Conservation (phyloP, 2,797 vertebrate genomes). For the Gorsachius magnificus region DNA sequence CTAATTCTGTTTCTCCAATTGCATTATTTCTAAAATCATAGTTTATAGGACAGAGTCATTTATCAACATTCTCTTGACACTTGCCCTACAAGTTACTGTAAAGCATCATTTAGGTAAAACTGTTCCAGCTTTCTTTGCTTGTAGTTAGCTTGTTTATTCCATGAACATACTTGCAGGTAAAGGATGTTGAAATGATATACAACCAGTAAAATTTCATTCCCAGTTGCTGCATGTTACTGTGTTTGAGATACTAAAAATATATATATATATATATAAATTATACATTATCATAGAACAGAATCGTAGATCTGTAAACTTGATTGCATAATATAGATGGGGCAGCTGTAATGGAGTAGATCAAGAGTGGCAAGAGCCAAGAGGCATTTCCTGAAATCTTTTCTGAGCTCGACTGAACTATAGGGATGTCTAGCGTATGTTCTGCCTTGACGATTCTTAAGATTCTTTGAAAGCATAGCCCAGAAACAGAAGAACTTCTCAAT, state of each 20-base stretch:
- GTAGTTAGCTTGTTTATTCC: conserved; percentile 22
- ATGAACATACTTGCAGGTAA: not conserved
- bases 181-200: not conserved
- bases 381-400: not conserved
- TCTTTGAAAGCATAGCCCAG: conserved; percentile 43
- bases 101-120: not conserved
- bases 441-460: not conserved
- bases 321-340: not conserved
- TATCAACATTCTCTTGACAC: not conserved
- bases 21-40: not conserved
- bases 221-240: not conserved
- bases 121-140: not conserved
- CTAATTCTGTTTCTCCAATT: not conserved
- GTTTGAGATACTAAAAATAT: not conserved
- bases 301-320: rapidly evolving
- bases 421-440: not conserved
- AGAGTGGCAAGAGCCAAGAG: not conserved
- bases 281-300: not conserved
- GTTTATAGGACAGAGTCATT: not conserved
- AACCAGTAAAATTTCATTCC: not conserved
- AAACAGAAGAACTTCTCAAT: not conserved
- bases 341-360: not conserved
- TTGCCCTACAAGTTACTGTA: not conserved
- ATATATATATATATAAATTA: too few relatives aligned
- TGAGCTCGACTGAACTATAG: not conserved